These are phyloP conservation scores for Helicoverpa zea DNA, from an alignment of 1,140 invertebrate species.

Conservation along the genomic window DNA sequence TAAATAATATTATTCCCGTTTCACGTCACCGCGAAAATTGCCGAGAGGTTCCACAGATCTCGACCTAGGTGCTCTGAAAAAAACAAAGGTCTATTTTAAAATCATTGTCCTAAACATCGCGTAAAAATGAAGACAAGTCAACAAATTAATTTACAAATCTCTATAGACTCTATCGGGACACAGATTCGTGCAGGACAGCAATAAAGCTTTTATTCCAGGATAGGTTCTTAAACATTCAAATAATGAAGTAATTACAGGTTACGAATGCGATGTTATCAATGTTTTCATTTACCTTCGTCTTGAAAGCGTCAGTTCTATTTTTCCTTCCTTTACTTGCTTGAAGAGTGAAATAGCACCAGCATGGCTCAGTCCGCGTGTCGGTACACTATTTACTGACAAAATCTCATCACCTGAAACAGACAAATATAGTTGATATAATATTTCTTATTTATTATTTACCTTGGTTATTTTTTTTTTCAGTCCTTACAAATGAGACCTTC, in stretches of 20 bases:
- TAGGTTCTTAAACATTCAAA: too few relatives aligned
- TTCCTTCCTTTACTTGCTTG: constrained; percentile 95
- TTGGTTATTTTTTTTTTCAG: too few relatives aligned
- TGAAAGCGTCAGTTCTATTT: constrained; percentile 93
- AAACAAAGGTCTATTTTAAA: neutral
- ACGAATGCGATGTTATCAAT: neutral
- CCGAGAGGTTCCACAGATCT: constrained; percentile 86
- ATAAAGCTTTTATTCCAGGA: too few relatives aligned
- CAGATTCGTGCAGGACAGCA: too few relatives aligned
- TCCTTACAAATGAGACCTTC: neutral
- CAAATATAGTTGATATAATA: neutral
- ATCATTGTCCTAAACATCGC: too few relatives aligned
- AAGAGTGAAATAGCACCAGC: constrained; percentile 96
- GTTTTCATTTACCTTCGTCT: constrained; percentile 87
- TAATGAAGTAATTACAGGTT: too few relatives aligned
- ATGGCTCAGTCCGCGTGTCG: constrained; percentile 94
- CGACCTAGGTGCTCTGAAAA: constrained; percentile 87
- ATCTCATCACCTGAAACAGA: constrained; percentile 95
- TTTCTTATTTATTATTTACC: too few relatives aligned
- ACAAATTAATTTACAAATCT: too few relatives aligned
- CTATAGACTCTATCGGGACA: too few relatives aligned
- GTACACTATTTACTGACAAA: constrained; percentile 94
- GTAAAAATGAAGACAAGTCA: too few relatives aligned
- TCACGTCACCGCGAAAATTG: constrained; percentile 78
- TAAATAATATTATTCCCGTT: constrained; percentile 69